Conservation (phyloP, 2,888 invertebrate genomes). For the Hypomecis punctinalis region DNA sequence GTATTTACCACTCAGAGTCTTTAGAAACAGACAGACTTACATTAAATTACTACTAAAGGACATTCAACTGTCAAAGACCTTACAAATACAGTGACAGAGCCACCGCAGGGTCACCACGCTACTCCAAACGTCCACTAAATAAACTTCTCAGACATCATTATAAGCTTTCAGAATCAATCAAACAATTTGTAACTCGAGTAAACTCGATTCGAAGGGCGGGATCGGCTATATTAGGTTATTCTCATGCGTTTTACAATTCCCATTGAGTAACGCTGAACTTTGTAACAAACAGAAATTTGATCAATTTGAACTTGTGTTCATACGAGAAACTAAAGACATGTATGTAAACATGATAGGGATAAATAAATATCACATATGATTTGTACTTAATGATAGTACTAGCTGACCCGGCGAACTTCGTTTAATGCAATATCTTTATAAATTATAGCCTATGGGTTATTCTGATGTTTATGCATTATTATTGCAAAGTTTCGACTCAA, state of each 20-base stretch:
- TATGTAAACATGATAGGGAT: no score
- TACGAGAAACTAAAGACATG: no score
- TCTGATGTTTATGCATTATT: no score
- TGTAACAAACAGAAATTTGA: slow-evolving; percentile 6
- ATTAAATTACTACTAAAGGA: not conserved
- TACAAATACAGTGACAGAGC: no score
- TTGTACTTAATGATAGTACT: no score
- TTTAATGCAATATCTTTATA: no score
- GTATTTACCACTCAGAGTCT: no score
- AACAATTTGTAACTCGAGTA: not conserved
- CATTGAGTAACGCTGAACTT: not conserved
- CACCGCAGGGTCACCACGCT: no score
- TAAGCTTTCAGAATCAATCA: not conserved
- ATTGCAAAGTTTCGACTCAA: no score
- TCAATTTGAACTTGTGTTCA: not conserved
- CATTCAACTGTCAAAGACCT: not conserved
- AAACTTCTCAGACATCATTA: slow-evolving; percentile 2
- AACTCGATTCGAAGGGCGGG: not conserved
- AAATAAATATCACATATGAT: no score
- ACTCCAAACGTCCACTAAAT: slow-evolving; percentile 4
- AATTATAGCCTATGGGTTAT: no score
- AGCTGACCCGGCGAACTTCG: no score
- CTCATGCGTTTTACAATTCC: not conserved
- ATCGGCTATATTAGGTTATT: not conserved
- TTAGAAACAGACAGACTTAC: not conserved